Evolutionary conservation across 1,140 invertebrate species (phyloP).

Genomic region (Drosophila pallidifrons): DNA sequence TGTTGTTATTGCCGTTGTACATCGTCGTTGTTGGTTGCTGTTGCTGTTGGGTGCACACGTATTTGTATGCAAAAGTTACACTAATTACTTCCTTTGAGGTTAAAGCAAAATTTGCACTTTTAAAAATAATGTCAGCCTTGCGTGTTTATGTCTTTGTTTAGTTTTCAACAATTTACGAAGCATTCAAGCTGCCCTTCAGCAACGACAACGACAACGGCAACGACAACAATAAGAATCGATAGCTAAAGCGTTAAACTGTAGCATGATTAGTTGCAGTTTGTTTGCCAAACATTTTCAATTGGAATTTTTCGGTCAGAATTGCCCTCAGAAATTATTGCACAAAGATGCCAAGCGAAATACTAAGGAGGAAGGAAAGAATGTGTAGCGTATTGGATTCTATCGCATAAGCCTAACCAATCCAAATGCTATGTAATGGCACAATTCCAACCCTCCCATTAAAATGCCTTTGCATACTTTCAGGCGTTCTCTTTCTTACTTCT

Average conservation of each 20-base stretch:
- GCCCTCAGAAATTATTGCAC: background rate
- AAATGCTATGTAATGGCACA: constrained; percentile 36
- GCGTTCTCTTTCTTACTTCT: background rate
- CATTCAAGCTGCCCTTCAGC: constrained; percentile 26
- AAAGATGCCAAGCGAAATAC: background rate
- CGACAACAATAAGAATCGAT: background rate
- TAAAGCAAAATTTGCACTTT: constrained; percentile 85
- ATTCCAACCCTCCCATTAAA: constrained; percentile 47
- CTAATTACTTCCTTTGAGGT: constrained; percentile 84
- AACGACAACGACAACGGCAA: background rate
- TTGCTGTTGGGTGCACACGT: constrained; percentile 52
- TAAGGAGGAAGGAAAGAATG: background rate
- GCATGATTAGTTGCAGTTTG: background rate
- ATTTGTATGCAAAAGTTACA: constrained; percentile 81
- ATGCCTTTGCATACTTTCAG: constrained; percentile 56
- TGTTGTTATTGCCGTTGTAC: constrained; percentile 24
- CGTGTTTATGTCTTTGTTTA: constrained; percentile 85
- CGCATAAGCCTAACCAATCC: constrained; percentile 29
- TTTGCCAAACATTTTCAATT: constrained; percentile 2
- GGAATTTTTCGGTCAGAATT: background rate
- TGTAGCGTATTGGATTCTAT: constrained; percentile 18
- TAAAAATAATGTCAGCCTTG: constrained; percentile 84
- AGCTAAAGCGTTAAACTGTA: background rate
- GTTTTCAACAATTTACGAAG: constrained; percentile 51
- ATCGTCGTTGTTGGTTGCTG: constrained; percentile 13